Conservation (phyloP, 2,113 vertebrate genomes). For the Burhinus oedicnemus region DNA sequence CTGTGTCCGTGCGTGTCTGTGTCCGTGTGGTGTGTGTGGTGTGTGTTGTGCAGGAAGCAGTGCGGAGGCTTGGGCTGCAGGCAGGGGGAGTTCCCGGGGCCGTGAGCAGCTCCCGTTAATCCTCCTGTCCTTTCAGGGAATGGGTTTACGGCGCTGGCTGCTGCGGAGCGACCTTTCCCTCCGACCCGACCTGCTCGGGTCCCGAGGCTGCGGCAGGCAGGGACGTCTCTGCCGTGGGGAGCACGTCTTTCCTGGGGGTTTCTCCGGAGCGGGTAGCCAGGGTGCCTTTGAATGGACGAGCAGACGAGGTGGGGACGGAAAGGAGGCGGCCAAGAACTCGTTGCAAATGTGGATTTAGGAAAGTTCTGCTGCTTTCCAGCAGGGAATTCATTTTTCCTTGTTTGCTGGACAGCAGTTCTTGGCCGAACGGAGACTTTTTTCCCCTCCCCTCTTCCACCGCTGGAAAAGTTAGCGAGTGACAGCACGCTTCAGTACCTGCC, state of each 20-base stretch:
- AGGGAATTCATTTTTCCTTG: slow-evolving; percentile 32
- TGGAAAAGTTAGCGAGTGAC: neutral
- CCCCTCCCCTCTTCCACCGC: neutral
- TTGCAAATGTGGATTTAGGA: neutral
- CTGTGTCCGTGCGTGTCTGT: no score
- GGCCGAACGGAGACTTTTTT: neutral
- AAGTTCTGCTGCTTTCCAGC: slow-evolving; percentile 24
- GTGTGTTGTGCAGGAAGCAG: neutral
- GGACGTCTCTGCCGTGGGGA: neutral
- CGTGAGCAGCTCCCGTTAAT: slow-evolving; percentile 50
- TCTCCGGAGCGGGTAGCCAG: neutral
- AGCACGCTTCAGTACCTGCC: neutral
- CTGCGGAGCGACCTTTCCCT: slow-evolving; percentile 40
- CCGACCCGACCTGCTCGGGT: neutral
- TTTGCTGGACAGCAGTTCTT: slow-evolving; percentile 56
- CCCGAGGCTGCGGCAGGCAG: neutral
- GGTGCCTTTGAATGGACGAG: neutral
- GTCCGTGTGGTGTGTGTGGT: no score
- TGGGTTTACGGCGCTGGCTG: neutral
- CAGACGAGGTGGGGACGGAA: neutral
- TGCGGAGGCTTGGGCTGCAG: slow-evolving; percentile 40
- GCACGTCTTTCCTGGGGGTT: neutral
- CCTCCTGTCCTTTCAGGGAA: slow-evolving; percentile 38
- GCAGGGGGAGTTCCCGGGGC: slow-evolving; percentile 64
- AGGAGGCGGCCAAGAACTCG: neutral